A percentile compares a stretch with the other conserved stretches of the same genome.
phyloP scores from a whole-genome alignment of 2,888 invertebrate species.

The Brachycybe producta region DNA sequence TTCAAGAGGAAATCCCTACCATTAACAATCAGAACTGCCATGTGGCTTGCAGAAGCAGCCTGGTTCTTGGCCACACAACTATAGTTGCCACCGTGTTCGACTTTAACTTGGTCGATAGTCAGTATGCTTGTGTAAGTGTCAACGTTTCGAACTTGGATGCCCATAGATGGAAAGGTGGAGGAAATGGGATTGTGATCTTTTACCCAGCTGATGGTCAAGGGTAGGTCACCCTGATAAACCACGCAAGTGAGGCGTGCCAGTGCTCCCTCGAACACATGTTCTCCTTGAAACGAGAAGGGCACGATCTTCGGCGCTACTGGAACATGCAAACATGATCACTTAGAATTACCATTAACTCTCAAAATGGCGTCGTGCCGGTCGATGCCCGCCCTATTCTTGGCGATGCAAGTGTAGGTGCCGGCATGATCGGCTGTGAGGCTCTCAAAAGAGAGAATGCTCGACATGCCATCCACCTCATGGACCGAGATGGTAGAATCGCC shows the following conservation, averaged over 20 bases:
- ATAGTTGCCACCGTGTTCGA: constrained; percentile 20
- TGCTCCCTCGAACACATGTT: constrained; percentile 21
- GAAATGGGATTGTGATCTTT: constrained; percentile 48
- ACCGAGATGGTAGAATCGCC: background rate
- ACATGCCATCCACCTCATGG: constrained; percentile 1
- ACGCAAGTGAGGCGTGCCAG: constrained; percentile 22
- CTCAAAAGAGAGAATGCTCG: constrained; percentile 42
- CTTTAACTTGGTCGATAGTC: constrained; percentile 20
- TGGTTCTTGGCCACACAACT: constrained; percentile 18
- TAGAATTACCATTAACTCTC: background rate
- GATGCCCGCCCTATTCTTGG: constrained; percentile 16
- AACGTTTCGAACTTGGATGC: constrained; percentile 16
- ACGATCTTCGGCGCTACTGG: constrained; percentile 17
- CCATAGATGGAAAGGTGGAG: constrained; percentile 15
- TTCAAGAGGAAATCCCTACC: constrained; percentile 18
- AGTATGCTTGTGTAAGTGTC: constrained; percentile 20
- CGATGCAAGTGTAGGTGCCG: constrained; percentile 17
- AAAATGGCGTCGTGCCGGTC: background rate
- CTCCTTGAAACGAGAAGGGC: constrained; percentile 15
- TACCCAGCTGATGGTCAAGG: constrained; percentile 50
- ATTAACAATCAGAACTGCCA: constrained; percentile 19
- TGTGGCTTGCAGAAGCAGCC: constrained; percentile 20
- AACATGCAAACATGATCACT: too few species aligned
- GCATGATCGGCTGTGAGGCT: constrained; percentile 27
- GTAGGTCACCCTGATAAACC: constrained; percentile 29